Percentiles rank a stretch among this genome's conserved stretches.
These are phyloP conservation scores for Phoeniculus purpureus DNA, from an alignment of 2,797 vertebrate species.

Conservation along the genomic window DNA sequence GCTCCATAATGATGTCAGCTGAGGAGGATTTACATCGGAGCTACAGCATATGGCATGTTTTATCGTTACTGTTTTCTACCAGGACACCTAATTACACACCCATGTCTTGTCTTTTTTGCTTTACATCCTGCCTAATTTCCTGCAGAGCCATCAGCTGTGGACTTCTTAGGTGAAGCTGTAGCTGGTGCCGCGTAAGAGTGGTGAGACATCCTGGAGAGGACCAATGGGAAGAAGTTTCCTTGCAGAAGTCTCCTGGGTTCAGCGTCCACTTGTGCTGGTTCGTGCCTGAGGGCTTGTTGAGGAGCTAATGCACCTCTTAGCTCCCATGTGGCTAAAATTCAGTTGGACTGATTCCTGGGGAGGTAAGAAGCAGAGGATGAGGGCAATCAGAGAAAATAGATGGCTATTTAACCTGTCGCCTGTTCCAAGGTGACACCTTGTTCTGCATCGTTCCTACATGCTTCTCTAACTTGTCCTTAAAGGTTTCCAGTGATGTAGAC, in stretches of 20 bases:
- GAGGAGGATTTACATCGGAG: slow-evolving; percentile 59
- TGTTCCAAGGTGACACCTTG: slow-evolving; percentile 6
- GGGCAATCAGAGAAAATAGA: background rate
- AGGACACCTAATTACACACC: slow-evolving; percentile 60
- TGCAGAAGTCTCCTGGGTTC: background rate
- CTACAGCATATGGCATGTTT: slow-evolving; percentile 59
- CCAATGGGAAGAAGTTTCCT: background rate
- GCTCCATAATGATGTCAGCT: slow-evolving; percentile 5
- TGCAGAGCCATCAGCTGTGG: background rate
- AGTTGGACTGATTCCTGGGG: background rate
- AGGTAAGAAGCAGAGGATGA: background rate
- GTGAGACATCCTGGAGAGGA: rapidly evolving
- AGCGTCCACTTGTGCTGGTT: background rate
- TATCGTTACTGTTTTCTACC: slow-evolving; percentile 62
- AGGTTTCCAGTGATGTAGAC: slow-evolving; percentile 2
- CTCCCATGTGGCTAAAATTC: background rate
- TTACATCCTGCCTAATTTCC: background rate
- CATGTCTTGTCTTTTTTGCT: slow-evolving; percentile 36
- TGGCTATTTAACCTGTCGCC: background rate
- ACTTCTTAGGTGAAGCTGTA: background rate
- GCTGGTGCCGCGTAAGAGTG: background rate
- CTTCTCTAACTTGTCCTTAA: background rate
- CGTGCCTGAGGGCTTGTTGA: background rate
- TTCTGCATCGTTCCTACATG: background rate
- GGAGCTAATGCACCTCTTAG: background rate